Conservation (phyloP, 2,113 vertebrate species). For the Melanerpes aurifrons region DNA sequence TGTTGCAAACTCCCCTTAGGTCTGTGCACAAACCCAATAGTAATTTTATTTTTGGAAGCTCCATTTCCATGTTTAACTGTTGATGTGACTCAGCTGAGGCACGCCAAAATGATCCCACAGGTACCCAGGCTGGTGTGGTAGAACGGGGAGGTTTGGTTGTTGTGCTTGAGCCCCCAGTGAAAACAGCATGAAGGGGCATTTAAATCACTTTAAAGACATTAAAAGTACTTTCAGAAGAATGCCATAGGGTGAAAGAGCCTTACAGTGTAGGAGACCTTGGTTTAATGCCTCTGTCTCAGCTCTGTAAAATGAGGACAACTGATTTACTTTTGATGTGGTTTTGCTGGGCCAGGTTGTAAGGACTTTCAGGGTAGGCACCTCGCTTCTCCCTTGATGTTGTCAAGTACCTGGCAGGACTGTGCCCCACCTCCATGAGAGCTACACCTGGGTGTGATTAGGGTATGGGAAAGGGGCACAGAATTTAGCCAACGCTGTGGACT, state of each 20-base stretch:
- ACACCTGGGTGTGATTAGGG: background rate
- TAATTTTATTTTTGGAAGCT: background rate
- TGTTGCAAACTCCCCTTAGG: background rate
- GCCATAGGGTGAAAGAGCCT: background rate
- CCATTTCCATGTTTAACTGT: background rate
- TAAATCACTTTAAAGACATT: background rate
- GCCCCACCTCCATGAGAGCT: accelerated
- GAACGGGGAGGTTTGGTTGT: background rate
- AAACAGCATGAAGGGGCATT: background rate
- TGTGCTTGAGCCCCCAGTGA: background rate
- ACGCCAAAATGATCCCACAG: background rate
- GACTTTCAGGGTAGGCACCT: background rate
- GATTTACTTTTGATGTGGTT: no score
- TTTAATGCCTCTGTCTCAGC: background rate
- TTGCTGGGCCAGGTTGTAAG: background rate
- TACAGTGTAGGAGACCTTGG: background rate
- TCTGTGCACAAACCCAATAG: background rate
- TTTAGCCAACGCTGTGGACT: background rate
- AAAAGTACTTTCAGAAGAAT: background rate
- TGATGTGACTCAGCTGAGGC: background rate
- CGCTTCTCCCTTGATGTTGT: accelerated
- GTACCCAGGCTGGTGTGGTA: background rate
- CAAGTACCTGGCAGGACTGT: background rate
- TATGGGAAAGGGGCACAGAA: accelerated
- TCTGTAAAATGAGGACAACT: background rate